Base-by-base conservation (phyloP, 2,888 invertebrate species). In the Folsomia candida region DNA sequence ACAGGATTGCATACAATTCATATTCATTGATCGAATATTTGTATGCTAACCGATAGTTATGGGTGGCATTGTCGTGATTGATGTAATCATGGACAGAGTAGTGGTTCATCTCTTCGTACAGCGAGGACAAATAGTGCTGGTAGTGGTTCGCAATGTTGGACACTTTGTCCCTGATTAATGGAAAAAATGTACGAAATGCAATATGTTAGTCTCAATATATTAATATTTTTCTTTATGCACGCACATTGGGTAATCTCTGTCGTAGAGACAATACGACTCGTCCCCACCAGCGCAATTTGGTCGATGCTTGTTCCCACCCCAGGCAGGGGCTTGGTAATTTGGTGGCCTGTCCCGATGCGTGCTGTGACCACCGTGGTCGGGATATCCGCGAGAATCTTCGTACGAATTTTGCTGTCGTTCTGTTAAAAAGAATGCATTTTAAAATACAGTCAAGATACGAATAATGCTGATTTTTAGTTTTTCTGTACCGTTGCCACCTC, bases 41-140 rank as follows among this genome's bases (percentile, higher is more conserved):
- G n/a, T n/a, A 25, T 20, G 24, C 73, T 69, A 69, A 81, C 81
- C 81, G 77, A 77, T 80, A 80, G 26, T 76, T 78, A 70, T 81
- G 80, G 14, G 81, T 80, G 65, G 65, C 69, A 72, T 82, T 82
- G 71, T 81, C 81, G 68, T 81, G 80, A 28, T 76, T 73, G 69
- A 81, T 78, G 74, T 81, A 80, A 60, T 81, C 81, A 57, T 81
- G 76, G 37, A 79, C 75, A 4, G 81, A 74, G 65, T 81, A 79
- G 65, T 80, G 81, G 73, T 82, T 80, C 69, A 82, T 78, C 66
- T 81, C 80, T 63, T 80, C 78, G 73, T 81, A 82, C 68, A 82
- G 73, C 29, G 78, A 76, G 28, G 79, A 77, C 27, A 81, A 70
- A 47, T 79, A 76, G 27, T 80, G 77, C 54, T 79, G 77, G 73